phyloP scores from a whole-genome alignment of 2,888 invertebrate species.

The Nemurella pictetii region DNA sequence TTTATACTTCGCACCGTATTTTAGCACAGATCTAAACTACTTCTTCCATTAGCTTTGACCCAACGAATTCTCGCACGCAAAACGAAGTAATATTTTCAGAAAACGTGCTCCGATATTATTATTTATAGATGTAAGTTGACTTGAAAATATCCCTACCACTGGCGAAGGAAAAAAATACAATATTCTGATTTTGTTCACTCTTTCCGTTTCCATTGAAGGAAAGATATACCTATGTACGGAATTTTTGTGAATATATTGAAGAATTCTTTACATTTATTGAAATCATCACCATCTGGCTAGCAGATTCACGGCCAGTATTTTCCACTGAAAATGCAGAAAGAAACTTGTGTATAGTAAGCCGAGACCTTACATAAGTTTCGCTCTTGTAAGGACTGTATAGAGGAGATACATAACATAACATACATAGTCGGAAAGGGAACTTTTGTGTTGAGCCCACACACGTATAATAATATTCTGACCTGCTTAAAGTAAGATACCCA shows the following conservation, averaged over 20 bases:
- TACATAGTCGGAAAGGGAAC: neutral
- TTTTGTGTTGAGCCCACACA: neutral
- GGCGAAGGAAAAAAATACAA: neutral
- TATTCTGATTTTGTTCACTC: neutral
- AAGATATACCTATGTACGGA: neutral
- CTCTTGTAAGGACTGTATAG: neutral
- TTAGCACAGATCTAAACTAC: neutral
- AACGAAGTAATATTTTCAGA: neutral
- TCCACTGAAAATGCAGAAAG: neutral
- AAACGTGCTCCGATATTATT: neutral
- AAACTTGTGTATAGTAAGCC: neutral
- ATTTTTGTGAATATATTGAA: neutral
- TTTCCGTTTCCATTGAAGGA: neutral
- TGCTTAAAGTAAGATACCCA: neutral
- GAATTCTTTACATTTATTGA: neutral
- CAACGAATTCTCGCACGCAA: neutral
- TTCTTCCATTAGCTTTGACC: neutral
- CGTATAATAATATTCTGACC: neutral
- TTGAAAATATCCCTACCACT: neutral
- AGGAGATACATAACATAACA: neutral
- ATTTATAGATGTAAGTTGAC: neutral
- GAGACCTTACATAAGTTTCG: neutral
- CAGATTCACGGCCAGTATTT: neutral
- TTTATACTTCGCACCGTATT: neutral
- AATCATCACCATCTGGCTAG: neutral